Base-by-base conservation (phyloP, 2,888 invertebrate species). In the Plebejus anna region DNA sequence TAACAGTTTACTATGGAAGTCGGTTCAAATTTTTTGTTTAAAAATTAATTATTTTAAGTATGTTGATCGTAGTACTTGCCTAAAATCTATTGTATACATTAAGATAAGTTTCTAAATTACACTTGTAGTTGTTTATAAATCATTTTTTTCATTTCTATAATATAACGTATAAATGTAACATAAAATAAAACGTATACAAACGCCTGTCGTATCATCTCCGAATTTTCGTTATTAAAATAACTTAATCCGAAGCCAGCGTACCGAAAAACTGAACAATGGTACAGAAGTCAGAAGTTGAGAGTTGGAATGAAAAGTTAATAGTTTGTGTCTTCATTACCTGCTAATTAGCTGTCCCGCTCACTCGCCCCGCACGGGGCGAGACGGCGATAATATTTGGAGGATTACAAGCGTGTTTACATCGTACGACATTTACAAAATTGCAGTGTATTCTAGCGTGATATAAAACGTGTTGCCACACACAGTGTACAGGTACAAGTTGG, bases 311-410 rank as follows among this genome's bases (percentile, higher is more conserved):
- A 71, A 42, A 61, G 59, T n/a, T 61, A 77, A 72, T 76, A 78
- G 77, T 78, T 77, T 76, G 77, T 76, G 77, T 79, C 75, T 75
- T 71, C 71, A 76, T 61, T 78, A 75, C 61, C 66, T 57, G 55
- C 78, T 78, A 78, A 78, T 78, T 77, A 78, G 77, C 77, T 75
- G 75, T 76, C 77, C 51, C 75, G 59, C 47, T 77, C 76, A 7
- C n/a, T 6, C 76, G 75, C 78, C 77, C 76, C 73, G 77, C 77
- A 77, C 73, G 78, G 77, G 75, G 75, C 78, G 80, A 78, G 78
- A 78, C 78, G 77, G 80, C 79, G 78, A 79, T 80, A 77, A 76
- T 78, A 79, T 80, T 80, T 79, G 77, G 77, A 77, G 76, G 79
- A 78, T 78, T 78, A 77, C 57, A 16, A n/a, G 2, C 9, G 13